phyloP scores from a whole-genome alignment of 2,113 vertebrate genomes.

The Megalops atlanticus region DNA sequence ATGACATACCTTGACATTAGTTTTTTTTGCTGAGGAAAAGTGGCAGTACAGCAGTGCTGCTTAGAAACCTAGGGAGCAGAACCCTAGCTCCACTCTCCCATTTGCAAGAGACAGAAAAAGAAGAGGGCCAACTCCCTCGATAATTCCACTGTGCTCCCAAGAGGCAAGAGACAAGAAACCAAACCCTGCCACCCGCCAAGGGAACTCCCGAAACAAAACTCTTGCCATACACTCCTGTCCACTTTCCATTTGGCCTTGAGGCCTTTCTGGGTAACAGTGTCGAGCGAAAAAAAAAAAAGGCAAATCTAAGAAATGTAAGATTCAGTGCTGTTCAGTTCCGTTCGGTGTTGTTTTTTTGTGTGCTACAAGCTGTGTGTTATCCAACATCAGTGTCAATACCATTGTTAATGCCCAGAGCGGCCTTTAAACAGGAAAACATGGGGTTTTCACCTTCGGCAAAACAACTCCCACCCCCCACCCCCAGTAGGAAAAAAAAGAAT shows the following conservation, averaged over 20 bases:
- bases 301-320: background rate
- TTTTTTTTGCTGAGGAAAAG: background rate
- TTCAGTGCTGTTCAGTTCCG: background rate
- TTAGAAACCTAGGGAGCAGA: background rate
- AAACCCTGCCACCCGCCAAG: background rate
- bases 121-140: background rate
- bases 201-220: background rate
- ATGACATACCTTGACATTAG: background rate
- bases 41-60: background rate
- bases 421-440: slow-evolving; percentile 3
- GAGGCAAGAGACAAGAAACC: background rate
- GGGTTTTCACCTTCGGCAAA: background rate
- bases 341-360: no score
- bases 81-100: background rate
- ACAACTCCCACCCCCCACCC: background rate
- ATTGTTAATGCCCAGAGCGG: background rate
- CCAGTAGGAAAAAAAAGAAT: background rate
- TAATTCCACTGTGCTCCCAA: background rate
- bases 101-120: background rate
- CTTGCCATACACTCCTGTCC: background rate
- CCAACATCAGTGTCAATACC: background rate
- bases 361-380: background rate
- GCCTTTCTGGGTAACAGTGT: background rate
- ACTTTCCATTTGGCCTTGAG: background rate
- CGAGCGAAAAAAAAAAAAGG: background rate